A percentile compares a stretch with the other conserved stretches of the same genome.
Evolutionary conservation across 2,888 invertebrate genomes (phyloP).

Genomic region (Ypsolopha scabrella): DNA sequence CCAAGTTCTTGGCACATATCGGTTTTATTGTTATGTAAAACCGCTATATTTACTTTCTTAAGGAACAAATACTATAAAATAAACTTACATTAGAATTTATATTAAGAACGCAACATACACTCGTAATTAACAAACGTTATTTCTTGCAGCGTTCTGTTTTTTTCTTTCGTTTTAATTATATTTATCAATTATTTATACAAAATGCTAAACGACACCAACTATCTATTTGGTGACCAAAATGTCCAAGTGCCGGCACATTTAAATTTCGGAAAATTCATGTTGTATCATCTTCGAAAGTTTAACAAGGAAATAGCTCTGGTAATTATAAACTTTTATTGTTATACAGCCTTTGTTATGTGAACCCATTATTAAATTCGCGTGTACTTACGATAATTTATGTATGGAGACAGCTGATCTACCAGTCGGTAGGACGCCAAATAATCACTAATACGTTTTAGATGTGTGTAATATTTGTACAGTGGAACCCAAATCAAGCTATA

Average conservation of each 20-base stretch:
- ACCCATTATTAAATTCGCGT: too few relatives aligned
- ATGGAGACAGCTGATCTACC: too few relatives aligned
- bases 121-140: background rate
- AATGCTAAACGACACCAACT: constrained; percentile 26
- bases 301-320: constrained; percentile 35
- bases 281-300: constrained; percentile 25
- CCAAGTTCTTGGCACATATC: too few relatives aligned
- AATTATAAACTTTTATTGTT: constrained; percentile 14
- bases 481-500: too few relatives aligned
- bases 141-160: background rate
- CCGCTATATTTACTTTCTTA: too few relatives aligned
- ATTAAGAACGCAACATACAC: background rate
- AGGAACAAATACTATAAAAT: background rate
- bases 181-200: constrained; percentile 1
- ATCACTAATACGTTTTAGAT: too few relatives aligned
- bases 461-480: too few relatives aligned
- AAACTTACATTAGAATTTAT: background rate
- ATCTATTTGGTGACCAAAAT: constrained; percentile 31
- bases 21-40: too few relatives aligned
- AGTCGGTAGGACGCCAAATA: background rate
- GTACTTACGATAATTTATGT: background rate
- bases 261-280: constrained; percentile 43
- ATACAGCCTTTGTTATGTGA: too few relatives aligned
- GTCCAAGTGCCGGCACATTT: constrained; percentile 40
- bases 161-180: background rate